Conservation (phyloP, 2,113 vertebrate species). For the Hepsetus odoe region DNA sequence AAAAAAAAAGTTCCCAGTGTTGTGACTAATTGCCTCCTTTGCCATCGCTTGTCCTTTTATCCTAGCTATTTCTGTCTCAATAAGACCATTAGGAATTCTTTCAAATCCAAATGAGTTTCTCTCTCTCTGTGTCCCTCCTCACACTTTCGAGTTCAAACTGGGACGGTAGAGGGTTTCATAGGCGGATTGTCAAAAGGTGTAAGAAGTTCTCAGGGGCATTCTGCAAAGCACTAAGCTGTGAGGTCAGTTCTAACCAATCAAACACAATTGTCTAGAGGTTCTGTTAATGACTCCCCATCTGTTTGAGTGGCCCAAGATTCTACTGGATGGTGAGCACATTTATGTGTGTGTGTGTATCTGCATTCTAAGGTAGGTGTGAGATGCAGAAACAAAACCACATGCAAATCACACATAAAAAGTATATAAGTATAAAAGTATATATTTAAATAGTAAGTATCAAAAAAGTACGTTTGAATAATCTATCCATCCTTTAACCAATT, state of each 20-base stretch:
- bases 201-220: background rate
- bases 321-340: background rate
- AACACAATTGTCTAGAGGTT: conserved; percentile 27
- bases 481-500: too few relatives aligned
- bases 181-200: conserved; percentile 32
- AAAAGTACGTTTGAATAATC: too few relatives aligned
- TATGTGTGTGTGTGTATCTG: conserved; percentile 5
- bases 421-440: background rate
- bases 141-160: conserved; percentile 15
- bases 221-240: background rate
- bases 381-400: background rate
- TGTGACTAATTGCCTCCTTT: background rate
- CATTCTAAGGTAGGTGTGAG: background rate
- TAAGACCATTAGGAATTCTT: conserved; percentile 19
- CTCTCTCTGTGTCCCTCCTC: background rate
- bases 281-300: conserved; percentile 50
- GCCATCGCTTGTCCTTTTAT: conserved; percentile 19
- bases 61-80: background rate
- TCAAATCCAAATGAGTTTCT: conserved; percentile 20
- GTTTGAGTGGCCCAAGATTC: background rate
- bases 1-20: background rate
- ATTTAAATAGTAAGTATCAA: too few relatives aligned
- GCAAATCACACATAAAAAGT: conserved; percentile 5
- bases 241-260: conserved; percentile 42
- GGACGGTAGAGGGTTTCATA: conserved; percentile 2